Evolutionary conservation across 1,140 invertebrate genomes (phyloP).

Genomic region (Harlomillsia oculata): DNA sequence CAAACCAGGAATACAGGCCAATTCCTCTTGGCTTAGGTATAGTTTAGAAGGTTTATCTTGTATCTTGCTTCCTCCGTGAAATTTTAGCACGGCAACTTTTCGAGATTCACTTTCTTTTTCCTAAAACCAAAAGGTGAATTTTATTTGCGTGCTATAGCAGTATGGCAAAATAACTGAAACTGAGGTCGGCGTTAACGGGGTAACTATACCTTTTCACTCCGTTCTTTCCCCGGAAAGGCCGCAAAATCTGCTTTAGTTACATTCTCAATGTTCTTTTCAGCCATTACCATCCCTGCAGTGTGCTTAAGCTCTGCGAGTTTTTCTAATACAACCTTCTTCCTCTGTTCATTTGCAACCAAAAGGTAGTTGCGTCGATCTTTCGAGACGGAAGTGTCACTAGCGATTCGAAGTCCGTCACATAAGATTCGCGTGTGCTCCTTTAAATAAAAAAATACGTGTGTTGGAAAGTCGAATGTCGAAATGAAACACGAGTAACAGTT

Average conservation of each 20-base stretch:
- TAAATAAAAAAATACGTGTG: slow-evolving; percentile 2
- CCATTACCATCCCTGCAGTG: slow-evolving; percentile 13
- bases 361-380: slow-evolving; percentile 26
- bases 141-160: no score
- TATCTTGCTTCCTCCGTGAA: no score
- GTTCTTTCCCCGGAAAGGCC: slow-evolving; percentile 13
- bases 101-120: no score
- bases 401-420: slow-evolving; percentile 22
- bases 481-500: not conserved
- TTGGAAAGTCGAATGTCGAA: no score
- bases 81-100: no score
- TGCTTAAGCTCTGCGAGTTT: slow-evolving; percentile 30
- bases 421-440: slow-evolving; percentile 21
- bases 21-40: no score
- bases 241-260: slow-evolving; percentile 29
- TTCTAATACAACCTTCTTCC: slow-evolving; percentile 16
- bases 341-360: slow-evolving; percentile 7
- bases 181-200: no score
- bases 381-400: slow-evolving; percentile 6
- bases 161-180: no score
- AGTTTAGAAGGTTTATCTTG: no score
- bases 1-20: no score
- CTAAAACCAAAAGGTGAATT: no score
- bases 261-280: slow-evolving; percentile 7
- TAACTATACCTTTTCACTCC: slow-evolving; percentile 8